Conservation (phyloP, 1,140 invertebrate genomes). For the Meloidogyne floridensis region DNA sequence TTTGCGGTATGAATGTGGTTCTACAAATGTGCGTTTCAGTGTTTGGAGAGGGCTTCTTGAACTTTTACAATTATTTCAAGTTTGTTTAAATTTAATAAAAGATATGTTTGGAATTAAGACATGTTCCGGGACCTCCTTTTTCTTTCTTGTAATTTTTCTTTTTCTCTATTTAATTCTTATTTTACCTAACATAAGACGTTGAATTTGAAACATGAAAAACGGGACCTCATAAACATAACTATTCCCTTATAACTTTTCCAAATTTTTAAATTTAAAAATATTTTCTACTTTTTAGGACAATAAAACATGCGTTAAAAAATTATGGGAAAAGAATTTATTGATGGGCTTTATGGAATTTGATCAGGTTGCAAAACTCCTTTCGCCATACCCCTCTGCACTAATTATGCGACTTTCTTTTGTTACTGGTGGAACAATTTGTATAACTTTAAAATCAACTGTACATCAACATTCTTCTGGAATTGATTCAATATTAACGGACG, state of each 20-base stretch:
- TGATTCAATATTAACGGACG: not conserved
- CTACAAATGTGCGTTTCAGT: constrained; percentile 63
- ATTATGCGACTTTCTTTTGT: constrained; percentile 65
- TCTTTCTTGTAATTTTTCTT: not conserved
- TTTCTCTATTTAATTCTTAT: too few relatives aligned
- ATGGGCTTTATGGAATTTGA: constrained; percentile 65
- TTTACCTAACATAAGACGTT: too few relatives aligned
- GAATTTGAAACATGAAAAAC: too few relatives aligned
- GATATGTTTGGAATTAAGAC: too few relatives aligned
- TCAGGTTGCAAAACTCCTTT: constrained; percentile 55
- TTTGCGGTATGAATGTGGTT: constrained; percentile 63
- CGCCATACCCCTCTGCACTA: constrained; percentile 55
- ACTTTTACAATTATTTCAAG: constrained; percentile 63
- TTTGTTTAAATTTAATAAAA: not conserved
- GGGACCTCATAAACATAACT: too few relatives aligned
- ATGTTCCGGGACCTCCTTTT: not conserved
- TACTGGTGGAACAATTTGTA: constrained; percentile 64
- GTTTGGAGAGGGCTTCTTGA: constrained; percentile 66
- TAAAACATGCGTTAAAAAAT: constrained; percentile 60
- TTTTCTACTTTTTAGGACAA: constrained; percentile 39
- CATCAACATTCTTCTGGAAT: constrained; percentile 33
- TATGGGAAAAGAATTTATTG: constrained; percentile 62
- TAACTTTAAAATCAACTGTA: constrained; percentile 63
- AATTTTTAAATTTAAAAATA: too few relatives aligned
- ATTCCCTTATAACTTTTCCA: too few relatives aligned